These are phyloP conservation scores for Paraescarpia echinospica DNA, from an alignment of 1,140 invertebrate species.

Conservation along the genomic window DNA sequence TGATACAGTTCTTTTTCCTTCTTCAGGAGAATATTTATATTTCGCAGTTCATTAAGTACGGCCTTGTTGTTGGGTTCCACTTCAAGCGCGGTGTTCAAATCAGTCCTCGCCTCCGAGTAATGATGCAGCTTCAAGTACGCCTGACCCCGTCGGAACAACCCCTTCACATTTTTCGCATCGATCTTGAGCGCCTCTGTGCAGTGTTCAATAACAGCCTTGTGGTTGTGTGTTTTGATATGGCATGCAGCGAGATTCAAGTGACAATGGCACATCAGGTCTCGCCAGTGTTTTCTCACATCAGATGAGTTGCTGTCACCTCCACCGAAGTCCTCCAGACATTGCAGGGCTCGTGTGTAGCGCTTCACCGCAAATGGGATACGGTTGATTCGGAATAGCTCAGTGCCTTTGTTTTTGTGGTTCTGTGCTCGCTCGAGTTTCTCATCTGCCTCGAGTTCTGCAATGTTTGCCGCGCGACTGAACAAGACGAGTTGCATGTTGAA, in stretches of 20 bases:
- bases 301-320: constrained; percentile 25
- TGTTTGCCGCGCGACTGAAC: constrained; percentile 33
- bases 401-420: constrained; percentile 41
- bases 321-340: constrained; percentile 36
- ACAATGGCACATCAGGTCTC: constrained; percentile 35
- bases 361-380: constrained; percentile 39
- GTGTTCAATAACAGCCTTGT: constrained; percentile 64
- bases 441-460: constrained; percentile 26
- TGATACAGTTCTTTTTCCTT: constrained; percentile 31
- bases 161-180: constrained; percentile 68
- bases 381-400: constrained; percentile 36
- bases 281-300: constrained; percentile 22
- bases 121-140: constrained; percentile 39
- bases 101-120: constrained; percentile 38
- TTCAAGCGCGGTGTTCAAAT: constrained; percentile 36
- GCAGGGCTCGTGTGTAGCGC: constrained; percentile 37
- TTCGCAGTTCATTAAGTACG: constrained; percentile 28
- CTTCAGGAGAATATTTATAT: constrained; percentile 16
- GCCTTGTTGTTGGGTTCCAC: constrained; percentile 42
- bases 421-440: constrained; percentile 39
- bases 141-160: constrained; percentile 43
- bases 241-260: constrained; percentile 47
- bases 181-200: constrained; percentile 64
- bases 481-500: constrained; percentile 29
- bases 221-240: constrained; percentile 67